A percentile compares a stretch with the other conserved stretches of the same genome.
Conservation (phyloP, 2,797 vertebrate genomes). For the Botia almorhae region DNA sequence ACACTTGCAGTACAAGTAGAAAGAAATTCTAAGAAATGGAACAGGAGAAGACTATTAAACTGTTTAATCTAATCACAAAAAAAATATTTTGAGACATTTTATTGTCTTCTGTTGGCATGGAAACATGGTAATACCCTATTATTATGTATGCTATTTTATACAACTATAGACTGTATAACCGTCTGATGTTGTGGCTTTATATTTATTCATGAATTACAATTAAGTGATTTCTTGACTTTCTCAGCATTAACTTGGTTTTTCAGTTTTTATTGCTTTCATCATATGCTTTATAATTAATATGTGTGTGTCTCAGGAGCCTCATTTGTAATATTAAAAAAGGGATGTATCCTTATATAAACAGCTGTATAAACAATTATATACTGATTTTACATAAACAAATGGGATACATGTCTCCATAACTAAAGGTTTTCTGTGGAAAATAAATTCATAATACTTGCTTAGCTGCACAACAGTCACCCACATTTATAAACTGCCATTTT, state of each 20-base stretch:
- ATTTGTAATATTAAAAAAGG: not conserved
- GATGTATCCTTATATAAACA: not conserved
- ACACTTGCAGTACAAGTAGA: constrained; percentile 2
- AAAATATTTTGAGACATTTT: not conserved
- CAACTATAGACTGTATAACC: not conserved
- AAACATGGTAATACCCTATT: not conserved
- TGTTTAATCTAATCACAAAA: not conserved
- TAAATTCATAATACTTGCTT: too few species aligned
- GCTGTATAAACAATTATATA: too few species aligned
- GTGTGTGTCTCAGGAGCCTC: not conserved
- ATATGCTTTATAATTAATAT: not conserved
- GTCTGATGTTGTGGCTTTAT: not conserved
- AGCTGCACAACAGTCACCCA: too few species aligned
- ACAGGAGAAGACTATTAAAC: not conserved
- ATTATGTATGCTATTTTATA: not conserved
- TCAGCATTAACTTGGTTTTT: not conserved
- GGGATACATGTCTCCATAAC: too few species aligned
- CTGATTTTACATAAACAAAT: too few species aligned
- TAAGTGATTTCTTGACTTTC: not conserved
- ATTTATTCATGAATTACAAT: not conserved
- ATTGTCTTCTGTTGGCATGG: constrained; percentile 39
- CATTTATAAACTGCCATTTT: too few species aligned
- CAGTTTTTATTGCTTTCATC: not conserved
- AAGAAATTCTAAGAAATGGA: not conserved
- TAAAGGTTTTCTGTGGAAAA: too few species aligned